Percentiles rank a stretch among this genome's conserved stretches.
These are phyloP conservation scores for Cremastinae sp. DNA, from an alignment of 2,888 invertebrate species.

Conservation along the genomic window DNA sequence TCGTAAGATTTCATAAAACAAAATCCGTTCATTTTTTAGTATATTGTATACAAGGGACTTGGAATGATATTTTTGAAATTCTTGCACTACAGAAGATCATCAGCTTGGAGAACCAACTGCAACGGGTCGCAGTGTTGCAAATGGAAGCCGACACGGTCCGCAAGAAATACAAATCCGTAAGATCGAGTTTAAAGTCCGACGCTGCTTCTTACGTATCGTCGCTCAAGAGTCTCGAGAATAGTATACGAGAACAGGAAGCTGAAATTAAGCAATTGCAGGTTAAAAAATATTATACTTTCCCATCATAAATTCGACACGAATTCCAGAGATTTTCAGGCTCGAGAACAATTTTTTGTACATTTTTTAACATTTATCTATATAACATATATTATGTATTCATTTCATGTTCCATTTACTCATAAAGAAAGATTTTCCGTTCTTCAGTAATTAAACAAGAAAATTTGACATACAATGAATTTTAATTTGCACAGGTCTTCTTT, in stretches of 20 bases:
- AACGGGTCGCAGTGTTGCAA: constrained; percentile 90
- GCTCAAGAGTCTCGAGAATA: constrained; percentile 86
- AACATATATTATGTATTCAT: too few species aligned
- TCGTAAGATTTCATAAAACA: constrained; percentile 60
- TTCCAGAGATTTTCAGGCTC: too few species aligned
- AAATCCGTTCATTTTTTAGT: neutral
- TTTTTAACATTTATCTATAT: too few species aligned
- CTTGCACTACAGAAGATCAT: constrained; percentile 78
- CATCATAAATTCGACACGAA: too few species aligned
- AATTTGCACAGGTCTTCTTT: too few species aligned
- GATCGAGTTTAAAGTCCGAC: constrained; percentile 79
- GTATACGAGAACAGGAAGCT: constrained; percentile 85
- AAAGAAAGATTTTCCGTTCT: too few species aligned
- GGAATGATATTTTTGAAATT: too few species aligned
- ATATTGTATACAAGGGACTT: too few species aligned
- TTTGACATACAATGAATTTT: too few species aligned
- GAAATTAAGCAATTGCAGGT: constrained; percentile 90
- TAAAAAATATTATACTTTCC: constrained; percentile 46
- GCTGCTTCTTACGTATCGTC: constrained; percentile 80
- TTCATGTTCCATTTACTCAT: too few species aligned
- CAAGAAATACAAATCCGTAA: constrained; percentile 88
- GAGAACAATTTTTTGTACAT: too few species aligned
- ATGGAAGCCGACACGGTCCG: constrained; percentile 90
- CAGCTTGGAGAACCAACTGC: constrained; percentile 90
- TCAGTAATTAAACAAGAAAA: too few species aligned